phyloP scores from a whole-genome alignment of 2,113 vertebrate genomes.

The Elephantulus edwardii region DNA sequence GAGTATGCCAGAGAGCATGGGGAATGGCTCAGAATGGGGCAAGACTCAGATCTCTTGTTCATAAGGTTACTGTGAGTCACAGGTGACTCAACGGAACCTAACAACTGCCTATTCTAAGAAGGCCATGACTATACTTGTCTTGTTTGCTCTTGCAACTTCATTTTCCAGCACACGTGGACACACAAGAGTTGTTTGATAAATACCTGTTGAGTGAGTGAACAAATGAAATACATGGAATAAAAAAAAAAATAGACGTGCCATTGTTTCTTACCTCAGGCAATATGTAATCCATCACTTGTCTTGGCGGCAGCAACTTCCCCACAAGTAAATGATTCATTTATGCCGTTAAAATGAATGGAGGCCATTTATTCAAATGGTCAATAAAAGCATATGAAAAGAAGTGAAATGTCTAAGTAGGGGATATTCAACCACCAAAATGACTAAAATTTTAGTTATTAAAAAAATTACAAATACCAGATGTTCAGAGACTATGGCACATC shows the following conservation, averaged over 20 bases:
- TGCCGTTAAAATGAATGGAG: not conserved
- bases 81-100: no score
- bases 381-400: not conserved
- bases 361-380: not conserved
- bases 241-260: not conserved
- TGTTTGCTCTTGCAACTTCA: not conserved
- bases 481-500: not conserved
- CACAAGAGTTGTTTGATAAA: not conserved
- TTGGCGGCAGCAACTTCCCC: not conserved
- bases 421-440: not conserved
- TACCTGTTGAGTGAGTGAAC: slow-evolving; percentile 22
- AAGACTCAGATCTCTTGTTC: no score
- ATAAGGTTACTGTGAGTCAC: no score
- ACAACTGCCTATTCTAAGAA: not conserved
- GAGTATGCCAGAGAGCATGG: no score
- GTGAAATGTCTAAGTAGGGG: not conserved
- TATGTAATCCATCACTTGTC: not conserved
- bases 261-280: not conserved
- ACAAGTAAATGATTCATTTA: not conserved
- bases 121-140: not conserved
- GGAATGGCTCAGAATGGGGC: no score
- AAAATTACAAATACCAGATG: not conserved
- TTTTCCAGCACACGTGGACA: not conserved
- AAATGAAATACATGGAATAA: not conserved
- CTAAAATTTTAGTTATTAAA: not conserved